Percentiles rank a stretch among this genome's conserved stretches.
Conservation (phyloP, 2,888 invertebrate species). For the Andrena haemorrhoa region DNA sequence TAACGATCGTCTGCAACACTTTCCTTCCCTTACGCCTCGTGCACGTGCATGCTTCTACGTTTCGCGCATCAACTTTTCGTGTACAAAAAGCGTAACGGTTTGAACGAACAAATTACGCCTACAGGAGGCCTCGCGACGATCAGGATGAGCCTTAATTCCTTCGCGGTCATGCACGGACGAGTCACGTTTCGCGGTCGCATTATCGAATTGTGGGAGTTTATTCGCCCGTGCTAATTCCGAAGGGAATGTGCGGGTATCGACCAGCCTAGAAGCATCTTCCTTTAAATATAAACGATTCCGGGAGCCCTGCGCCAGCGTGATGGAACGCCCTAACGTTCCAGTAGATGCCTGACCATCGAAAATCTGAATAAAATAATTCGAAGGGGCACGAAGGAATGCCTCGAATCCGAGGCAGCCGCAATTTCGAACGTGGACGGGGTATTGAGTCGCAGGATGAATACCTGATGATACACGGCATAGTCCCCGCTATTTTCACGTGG, state of each 20-base stretch:
- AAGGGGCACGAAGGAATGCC: too few relatives aligned
- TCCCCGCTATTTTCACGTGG: constrained; percentile 44
- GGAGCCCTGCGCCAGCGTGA: constrained; percentile 8
- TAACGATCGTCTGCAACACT: too few relatives aligned
- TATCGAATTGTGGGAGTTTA: constrained; percentile 61
- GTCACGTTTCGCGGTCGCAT: constrained; percentile 53
- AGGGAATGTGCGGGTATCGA: constrained; percentile 49
- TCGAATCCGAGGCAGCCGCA: too few relatives aligned
- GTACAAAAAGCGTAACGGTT: neutral
- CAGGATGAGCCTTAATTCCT: neutral
- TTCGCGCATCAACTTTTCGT: neutral
- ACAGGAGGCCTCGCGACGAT: neutral
- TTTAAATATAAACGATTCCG: constrained; percentile 23
- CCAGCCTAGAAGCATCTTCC: neutral
- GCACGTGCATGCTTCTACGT: neutral
- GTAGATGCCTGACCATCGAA: constrained; percentile 12
- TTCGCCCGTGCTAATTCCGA: constrained; percentile 56
- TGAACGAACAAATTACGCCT: neutral
- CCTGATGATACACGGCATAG: neutral
- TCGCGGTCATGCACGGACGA: constrained; percentile 20
- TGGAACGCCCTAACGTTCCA: constrained; percentile 2
- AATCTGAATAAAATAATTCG: constrained; percentile 24
- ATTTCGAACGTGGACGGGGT: too few relatives aligned
- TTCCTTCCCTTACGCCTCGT: neutral
- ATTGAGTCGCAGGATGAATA: too few relatives aligned